phyloP scores from a whole-genome alignment of 2,113 vertebrate genomes.

The Lutjanus erythropterus region DNA sequence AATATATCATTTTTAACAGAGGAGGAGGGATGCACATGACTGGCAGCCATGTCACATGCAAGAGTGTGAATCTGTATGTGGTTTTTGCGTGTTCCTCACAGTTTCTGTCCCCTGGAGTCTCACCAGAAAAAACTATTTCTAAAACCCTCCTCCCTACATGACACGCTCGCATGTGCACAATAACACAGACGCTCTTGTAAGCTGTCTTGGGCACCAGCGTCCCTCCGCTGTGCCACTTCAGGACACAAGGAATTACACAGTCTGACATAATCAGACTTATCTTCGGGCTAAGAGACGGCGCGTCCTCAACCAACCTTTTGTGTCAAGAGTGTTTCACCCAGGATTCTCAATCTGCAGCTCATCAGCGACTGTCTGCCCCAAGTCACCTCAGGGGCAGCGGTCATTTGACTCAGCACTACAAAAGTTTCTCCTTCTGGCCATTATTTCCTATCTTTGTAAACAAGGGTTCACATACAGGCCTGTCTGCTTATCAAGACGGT shows the following conservation, averaged over 20 bases:
- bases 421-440: not conserved
- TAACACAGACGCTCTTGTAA: conserved; percentile 28
- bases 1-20: conserved; percentile 34
- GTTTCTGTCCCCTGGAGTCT: not conserved
- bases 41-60: not conserved
- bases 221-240: conserved; percentile 10
- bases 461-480: not conserved
- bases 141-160: not conserved
- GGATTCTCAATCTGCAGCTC: not conserved
- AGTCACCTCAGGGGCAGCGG: not conserved
- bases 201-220: not conserved
- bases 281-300: conserved; percentile 24
- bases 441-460: too few relatives aligned
- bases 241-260: conserved; percentile 32
- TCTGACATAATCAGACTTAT: conserved; percentile 52
- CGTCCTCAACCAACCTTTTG: conserved; percentile 11
- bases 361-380: conserved; percentile 1
- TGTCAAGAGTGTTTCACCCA: not conserved
- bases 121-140: not conserved
- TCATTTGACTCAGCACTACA: not conserved
- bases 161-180: conserved; percentile 4
- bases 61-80: not conserved
- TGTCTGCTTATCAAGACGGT: too few relatives aligned
- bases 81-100: not conserved
- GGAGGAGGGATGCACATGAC: not conserved